Evolutionary conservation across 1,140 invertebrate species (phyloP).

Genomic region (Lasaia peninsularis): DNA sequence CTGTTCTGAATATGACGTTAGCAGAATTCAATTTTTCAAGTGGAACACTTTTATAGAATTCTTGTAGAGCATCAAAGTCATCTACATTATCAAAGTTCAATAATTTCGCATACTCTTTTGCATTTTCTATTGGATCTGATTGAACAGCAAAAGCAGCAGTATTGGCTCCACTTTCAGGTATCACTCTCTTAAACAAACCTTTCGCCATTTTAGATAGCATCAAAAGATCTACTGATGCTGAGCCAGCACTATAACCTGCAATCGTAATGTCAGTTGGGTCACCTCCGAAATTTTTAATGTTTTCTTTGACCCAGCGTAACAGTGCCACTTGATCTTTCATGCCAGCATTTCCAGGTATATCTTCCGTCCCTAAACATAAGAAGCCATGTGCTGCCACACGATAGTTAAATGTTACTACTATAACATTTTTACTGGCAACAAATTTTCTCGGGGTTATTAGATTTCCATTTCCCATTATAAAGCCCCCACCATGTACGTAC

Average conservation of each 20-base stretch:
- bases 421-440: slow-evolving; percentile 29
- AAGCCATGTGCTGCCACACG: slow-evolving; percentile 39
- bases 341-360: no score
- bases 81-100: slow-evolving; percentile 34
- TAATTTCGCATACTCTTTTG: slow-evolving; percentile 37
- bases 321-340: slow-evolving; percentile 29
- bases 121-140: slow-evolving; percentile 40
- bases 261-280: slow-evolving; percentile 47
- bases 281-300: slow-evolving; percentile 47
- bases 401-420: slow-evolving; percentile 42
- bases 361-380: slow-evolving; percentile 38
- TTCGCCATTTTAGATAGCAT: slow-evolving; percentile 15
- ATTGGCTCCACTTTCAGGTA: slow-evolving; percentile 45
- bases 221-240: slow-evolving; percentile 35
- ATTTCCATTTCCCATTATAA: slow-evolving; percentile 27
- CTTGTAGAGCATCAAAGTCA: slow-evolving; percentile 39
- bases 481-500: slow-evolving; percentile 40
- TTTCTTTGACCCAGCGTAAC: slow-evolving; percentile 42
- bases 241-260: slow-evolving; percentile 42
- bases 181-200: slow-evolving; percentile 49
- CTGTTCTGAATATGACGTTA: slow-evolving; percentile 19
- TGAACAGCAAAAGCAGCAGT: slow-evolving; percentile 34
- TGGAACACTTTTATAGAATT: slow-evolving; percentile 44
- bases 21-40: slow-evolving; percentile 32
- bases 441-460: slow-evolving; percentile 23